phyloP scores from a whole-genome alignment of 64 coral and sea anemone genomes.

The Catalaphyllia jardinei region DNA sequence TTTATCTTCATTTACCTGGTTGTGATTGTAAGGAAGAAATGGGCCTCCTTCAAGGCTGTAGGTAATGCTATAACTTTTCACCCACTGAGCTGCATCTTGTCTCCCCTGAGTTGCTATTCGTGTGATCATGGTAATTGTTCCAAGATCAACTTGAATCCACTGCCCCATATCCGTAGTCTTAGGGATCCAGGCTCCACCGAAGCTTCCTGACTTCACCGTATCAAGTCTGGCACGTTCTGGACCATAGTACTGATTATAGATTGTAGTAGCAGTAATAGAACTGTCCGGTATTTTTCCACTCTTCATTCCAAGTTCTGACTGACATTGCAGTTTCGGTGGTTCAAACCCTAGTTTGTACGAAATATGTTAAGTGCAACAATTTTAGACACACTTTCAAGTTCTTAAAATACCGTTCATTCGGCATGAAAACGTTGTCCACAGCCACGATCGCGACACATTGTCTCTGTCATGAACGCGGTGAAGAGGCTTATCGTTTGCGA shows the following conservation, averaged over 20 bases:
- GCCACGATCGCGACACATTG: no score
- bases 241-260: slow-evolving; percentile 50
- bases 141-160: slow-evolving; percentile 72
- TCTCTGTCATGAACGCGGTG: no score
- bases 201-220: slow-evolving; percentile 10
- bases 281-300: slow-evolving; percentile 46
- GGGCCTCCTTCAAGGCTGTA: slow-evolving; percentile 44
- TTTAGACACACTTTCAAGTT: no score
- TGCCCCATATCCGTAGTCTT: slow-evolving; percentile 44
- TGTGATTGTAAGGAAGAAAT: background rate
- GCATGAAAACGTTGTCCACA: no score
- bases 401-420: no score
- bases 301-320: slow-evolving; percentile 56
- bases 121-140: slow-evolving; percentile 50
- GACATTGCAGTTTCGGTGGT: background rate
- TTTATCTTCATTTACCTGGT: no score
- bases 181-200: slow-evolving; percentile 43
- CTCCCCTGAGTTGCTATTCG: slow-evolving; percentile 74
- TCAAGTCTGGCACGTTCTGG: slow-evolving; percentile 47
- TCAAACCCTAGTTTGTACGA: background rate
- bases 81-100: slow-evolving; percentile 69
- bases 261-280: slow-evolving; percentile 47
- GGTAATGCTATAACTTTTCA: slow-evolving; percentile 53
- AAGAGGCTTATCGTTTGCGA: no score
- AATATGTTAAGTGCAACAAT: no score